Base-by-base conservation (phyloP, 92 coral and sea anemone genomes). In the Umimayanthus chanpuru region DNA sequence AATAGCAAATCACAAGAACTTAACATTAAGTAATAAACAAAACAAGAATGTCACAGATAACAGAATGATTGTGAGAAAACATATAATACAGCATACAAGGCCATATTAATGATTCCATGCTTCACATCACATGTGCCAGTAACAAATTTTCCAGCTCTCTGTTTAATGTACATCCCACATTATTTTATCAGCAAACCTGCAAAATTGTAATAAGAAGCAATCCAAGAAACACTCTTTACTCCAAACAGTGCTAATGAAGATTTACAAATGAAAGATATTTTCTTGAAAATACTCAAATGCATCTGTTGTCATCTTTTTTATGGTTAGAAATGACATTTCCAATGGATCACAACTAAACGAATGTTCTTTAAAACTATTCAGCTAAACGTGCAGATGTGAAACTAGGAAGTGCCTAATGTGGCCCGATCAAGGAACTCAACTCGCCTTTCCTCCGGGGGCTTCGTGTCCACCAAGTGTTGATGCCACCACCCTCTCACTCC, bases 381-480 rank as follows among this genome's bases (percentile, higher is more conserved):
- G 9, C 68, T 20, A 20, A 49, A 3, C 5, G 44, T 53, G 82
- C 82, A 49, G 73, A 61, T 21, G 71, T 81, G 85, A 81, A 61
- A 9, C 85, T 28, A 18, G 32, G 85, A 81, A 61, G 47, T 32
- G 44, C 50, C 20, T 61, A 81, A 58, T 58, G 61, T 81, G 85
- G 67, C 85, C 85, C 36, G 30, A 81, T 26, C 73, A 21, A 3
- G 47, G 58, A 66, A 81, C 73, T 81, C 76, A 25, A 81, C 86
- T 81, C 76, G 66, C 86, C 86, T 81, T 66, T 61, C 43, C 76
- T 40, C 58, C 85, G 47, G 61, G 86, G 86, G 56, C 61, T 20
- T 68, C 26, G 23, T 28, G 10, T 65, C 44, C 86, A 39, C 61
- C 85, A 30, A n/a, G 40, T 38, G 76, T 64, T 21, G 15, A 38